Evolutionary conservation across 1,140 invertebrate genomes (phyloP).

Genomic region (Tribolium madens): DNA sequence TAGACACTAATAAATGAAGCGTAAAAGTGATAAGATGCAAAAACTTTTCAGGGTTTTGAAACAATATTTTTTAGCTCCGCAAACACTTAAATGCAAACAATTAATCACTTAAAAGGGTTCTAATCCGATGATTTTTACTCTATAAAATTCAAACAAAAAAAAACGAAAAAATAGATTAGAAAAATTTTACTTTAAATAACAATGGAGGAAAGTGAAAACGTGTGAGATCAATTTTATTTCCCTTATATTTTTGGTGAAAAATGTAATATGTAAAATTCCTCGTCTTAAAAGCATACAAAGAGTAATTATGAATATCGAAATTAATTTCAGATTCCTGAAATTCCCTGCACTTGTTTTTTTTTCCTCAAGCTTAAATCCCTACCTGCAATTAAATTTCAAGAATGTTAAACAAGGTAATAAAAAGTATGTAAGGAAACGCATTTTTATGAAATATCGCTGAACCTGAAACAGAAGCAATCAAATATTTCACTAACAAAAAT

Average conservation of each 20-base stretch:
- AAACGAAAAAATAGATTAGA: no score
- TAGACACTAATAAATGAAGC: neutral
- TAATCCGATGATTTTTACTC: conserved; percentile 5
- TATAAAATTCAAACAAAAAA: no score
- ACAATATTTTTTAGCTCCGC: neutral
- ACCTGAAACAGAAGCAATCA: no score
- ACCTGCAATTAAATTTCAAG: neutral
- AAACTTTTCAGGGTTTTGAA: neutral
- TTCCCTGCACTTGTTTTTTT: neutral
- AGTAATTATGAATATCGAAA: neutral
- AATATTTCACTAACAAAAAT: no score
- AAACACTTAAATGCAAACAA: neutral
- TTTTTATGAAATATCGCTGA: conserved; percentile 17
- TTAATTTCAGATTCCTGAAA: conserved; percentile 17
- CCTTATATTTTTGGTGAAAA: no score
- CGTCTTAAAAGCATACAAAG: neutral
- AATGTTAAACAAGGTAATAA: conserved; percentile 2
- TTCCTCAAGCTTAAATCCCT: neutral
- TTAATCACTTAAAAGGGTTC: conserved; percentile 6
- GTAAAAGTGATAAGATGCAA: neutral
- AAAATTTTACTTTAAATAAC: no score
- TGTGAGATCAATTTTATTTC: no score
- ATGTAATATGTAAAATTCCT: no score
- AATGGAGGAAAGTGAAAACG: no score
- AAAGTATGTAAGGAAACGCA: conserved; percentile 22